Evolutionary conservation across 2,797 vertebrate species (phyloP).

Genomic region (Garrulus glandarius): DNA sequence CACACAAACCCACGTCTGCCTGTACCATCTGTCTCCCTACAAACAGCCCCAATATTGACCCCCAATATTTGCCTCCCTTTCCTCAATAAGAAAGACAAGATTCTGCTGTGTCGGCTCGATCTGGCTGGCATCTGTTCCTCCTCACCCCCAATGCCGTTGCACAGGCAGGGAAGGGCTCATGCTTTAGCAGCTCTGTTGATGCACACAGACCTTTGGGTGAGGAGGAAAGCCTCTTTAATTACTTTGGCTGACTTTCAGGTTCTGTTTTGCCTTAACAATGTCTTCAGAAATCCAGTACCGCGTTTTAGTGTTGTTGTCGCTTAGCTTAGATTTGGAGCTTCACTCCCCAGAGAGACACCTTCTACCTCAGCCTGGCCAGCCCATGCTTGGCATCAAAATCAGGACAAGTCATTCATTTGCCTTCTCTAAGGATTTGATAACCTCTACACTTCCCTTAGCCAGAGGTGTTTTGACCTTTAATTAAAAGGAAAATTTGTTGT

Average conservation of each 20-base stretch:
- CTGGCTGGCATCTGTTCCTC: slow-evolving; percentile 63
- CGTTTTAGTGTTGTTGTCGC: slow-evolving; percentile 60
- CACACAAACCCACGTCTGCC: accelerated
- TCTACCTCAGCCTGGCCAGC: background rate
- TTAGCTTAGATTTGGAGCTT: slow-evolving; percentile 79
- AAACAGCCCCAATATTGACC: background rate
- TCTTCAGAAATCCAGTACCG: slow-evolving; percentile 6
- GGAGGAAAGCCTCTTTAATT: slow-evolving; percentile 70
- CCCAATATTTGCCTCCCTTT: background rate
- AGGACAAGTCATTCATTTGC: slow-evolving; percentile 31
- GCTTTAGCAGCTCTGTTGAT: slow-evolving; percentile 53
- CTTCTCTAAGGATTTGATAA: slow-evolving; percentile 68
- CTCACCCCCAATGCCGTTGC: slow-evolving; percentile 65
- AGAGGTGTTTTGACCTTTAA: slow-evolving; percentile 84
- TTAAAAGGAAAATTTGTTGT: slow-evolving; percentile 84
- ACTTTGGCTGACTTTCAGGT: slow-evolving; percentile 56
- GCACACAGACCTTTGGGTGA: slow-evolving; percentile 28
- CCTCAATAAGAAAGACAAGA: background rate
- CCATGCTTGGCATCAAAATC: slow-evolving; percentile 31
- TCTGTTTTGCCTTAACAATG: slow-evolving; percentile 26
- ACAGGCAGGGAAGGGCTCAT: slow-evolving; percentile 18
- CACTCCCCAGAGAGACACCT: slow-evolving; percentile 63
- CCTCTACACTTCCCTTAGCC: slow-evolving; percentile 72
- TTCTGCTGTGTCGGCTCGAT: slow-evolving; percentile 7
- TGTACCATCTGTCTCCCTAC: background rate